Conservation (phyloP, 1,140 invertebrate genomes). For the Heliconius himera region DNA sequence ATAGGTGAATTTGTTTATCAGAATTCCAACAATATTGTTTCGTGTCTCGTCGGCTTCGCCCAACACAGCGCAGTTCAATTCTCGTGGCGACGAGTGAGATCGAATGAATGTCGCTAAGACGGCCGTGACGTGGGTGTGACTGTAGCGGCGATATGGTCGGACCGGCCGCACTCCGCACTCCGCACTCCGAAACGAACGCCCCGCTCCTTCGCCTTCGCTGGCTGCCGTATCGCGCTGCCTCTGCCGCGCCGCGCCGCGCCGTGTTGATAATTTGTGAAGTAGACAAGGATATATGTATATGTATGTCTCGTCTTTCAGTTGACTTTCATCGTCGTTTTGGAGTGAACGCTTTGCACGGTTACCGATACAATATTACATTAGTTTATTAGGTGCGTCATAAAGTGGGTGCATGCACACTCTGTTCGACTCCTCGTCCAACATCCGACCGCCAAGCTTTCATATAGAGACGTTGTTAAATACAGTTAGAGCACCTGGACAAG, state of each 20-base stretch:
- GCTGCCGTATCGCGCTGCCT: conserved; percentile 45
- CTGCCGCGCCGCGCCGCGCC: conserved; percentile 55
- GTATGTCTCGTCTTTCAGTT: conserved; percentile 80
- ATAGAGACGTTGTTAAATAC: conserved; percentile 37
- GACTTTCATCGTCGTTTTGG: conserved; percentile 80
- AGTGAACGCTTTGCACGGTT: conserved; percentile 78
- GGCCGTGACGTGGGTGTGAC: conserved; percentile 64
- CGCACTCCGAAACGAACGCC: conserved; percentile 43
- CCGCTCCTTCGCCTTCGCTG: conserved; percentile 50
- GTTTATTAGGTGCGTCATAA: conserved; percentile 75
- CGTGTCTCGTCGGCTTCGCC: conserved; percentile 55
- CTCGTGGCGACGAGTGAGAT: conserved; percentile 66
- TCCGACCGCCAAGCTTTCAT: conserved; percentile 36
- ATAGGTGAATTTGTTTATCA: conserved; percentile 45
- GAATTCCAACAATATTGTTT: conserved; percentile 56
- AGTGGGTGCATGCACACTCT: conserved; percentile 57
- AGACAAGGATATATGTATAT: conserved; percentile 79
- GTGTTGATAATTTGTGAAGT: conserved; percentile 78
- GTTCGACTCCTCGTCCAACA: conserved; percentile 40
- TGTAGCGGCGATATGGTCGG: conserved; percentile 62
- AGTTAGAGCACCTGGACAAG: conserved; percentile 37
- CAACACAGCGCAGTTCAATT: conserved; percentile 55
- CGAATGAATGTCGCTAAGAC: conserved; percentile 56
- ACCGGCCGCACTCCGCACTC: conserved; percentile 48
- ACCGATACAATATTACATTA: conserved; percentile 75